A percentile compares a stretch with the other conserved stretches of the same genome.
These are phyloP conservation scores for Spodoptera littoralis DNA, from an alignment of 2,888 invertebrate genomes.

Conservation along the genomic window DNA sequence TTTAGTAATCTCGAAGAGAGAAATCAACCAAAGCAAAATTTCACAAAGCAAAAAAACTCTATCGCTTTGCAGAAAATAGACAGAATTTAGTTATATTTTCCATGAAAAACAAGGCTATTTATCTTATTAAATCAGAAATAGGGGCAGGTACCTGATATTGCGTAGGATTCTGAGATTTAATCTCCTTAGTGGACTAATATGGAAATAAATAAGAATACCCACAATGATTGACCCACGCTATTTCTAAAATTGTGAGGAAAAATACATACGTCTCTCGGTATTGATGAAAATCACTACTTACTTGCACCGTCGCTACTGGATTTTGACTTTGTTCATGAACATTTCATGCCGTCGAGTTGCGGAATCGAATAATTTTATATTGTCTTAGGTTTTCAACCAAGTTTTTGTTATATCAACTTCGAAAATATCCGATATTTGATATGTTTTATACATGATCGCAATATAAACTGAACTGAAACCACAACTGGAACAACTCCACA, in stretches of 20 bases:
- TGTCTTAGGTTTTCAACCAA: too few species aligned
- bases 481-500: too few species aligned
- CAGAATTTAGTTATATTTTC: slow-evolving; percentile 1
- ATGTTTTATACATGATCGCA: too few species aligned
- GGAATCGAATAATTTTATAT: too few species aligned
- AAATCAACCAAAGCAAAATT: too few species aligned
- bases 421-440: too few species aligned
- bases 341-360: neutral
- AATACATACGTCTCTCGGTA: neutral
- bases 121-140: slow-evolving; percentile 4
- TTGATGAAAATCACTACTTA: neutral
- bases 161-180: slow-evolving; percentile 27
- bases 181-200: slow-evolving; percentile 14
- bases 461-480: too few species aligned
- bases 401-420: too few species aligned
- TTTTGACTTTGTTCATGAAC: slow-evolving; percentile 2
- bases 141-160: neutral
- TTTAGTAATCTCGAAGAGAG: too few species aligned
- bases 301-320: too few species aligned
- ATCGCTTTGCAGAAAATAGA: neutral
- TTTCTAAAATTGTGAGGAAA: slow-evolving; percentile 3
- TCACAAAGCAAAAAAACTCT: too few species aligned
- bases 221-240: neutral
- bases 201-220: slow-evolving; percentile 6
- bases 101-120: neutral